These are phyloP conservation scores for Pipistrellus nathusii DNA, from an alignment of 2,797 vertebrate genomes.

Conservation along the genomic window DNA sequence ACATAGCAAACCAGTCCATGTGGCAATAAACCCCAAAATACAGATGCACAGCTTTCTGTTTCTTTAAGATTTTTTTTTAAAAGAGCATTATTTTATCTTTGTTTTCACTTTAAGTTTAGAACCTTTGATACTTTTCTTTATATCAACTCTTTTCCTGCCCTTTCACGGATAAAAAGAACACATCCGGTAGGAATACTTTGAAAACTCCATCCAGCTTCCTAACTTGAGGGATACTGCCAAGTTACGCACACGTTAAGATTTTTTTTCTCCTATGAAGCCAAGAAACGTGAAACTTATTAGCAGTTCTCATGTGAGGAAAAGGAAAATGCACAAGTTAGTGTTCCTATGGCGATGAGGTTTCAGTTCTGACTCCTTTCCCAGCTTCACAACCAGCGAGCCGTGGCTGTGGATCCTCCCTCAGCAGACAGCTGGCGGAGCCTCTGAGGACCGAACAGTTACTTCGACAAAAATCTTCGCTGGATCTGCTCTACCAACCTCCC, in stretches of 20 bases:
- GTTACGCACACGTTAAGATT: constrained; percentile 76
- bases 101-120: neutral
- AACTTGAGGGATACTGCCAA: constrained; percentile 70
- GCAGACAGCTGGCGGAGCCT: constrained; percentile 74
- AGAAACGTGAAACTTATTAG: constrained; percentile 82
- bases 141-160: neutral
- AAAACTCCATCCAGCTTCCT: constrained; percentile 71
- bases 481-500: constrained; percentile 4
- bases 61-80: constrained; percentile 24
- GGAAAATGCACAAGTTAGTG: constrained; percentile 75
- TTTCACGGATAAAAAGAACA: constrained; percentile 39
- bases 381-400: constrained; percentile 61
- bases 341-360: constrained; percentile 80
- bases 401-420: constrained; percentile 58
- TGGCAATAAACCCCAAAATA: neutral
- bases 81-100: constrained; percentile 7
- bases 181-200: constrained; percentile 61
- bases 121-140: constrained; percentile 29
- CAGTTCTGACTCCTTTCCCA: constrained; percentile 74
- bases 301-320: constrained; percentile 77
- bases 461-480: constrained; percentile 64
- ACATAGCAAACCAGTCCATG: neutral
- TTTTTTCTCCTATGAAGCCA: constrained; percentile 76
- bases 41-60: neutral
- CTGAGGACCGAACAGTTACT: constrained; percentile 70